A percentile compares a stretch with the other conserved stretches of the same genome.
Evolutionary conservation across 2,113 vertebrate species (phyloP).

Genomic region (Aleadryas rufinucha): DNA sequence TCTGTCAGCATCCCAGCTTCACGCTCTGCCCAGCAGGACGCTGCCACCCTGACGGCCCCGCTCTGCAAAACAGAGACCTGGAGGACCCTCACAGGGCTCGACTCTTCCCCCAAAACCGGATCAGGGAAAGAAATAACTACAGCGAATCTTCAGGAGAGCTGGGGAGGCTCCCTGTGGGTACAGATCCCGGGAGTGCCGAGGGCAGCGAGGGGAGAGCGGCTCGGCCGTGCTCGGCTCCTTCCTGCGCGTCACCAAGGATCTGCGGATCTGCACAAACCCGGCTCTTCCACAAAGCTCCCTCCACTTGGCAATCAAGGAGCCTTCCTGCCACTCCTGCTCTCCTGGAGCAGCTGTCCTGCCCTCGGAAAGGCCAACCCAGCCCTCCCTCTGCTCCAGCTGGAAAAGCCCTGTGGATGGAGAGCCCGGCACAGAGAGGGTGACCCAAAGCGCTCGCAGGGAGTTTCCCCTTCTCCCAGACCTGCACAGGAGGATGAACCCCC

Average conservation of each 20-base stretch:
- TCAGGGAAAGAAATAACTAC: background rate
- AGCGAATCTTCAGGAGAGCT: background rate
- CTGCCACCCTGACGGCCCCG: accelerated
- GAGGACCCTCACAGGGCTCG: accelerated
- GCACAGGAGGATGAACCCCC: background rate
- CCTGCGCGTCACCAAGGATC: background rate
- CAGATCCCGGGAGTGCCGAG: background rate
- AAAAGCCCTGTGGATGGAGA: accelerated
- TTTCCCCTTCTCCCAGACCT: accelerated
- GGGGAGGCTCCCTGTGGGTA: background rate
- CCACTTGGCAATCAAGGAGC: background rate
- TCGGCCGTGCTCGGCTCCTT: background rate
- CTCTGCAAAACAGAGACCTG: background rate
- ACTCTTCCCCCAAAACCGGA: background rate
- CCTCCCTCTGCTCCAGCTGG: background rate
- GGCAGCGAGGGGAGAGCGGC: background rate
- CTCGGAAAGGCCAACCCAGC: background rate
- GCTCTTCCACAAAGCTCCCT: background rate
- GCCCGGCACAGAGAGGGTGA: accelerated
- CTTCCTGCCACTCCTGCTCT: background rate
- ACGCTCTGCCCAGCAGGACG: background rate
- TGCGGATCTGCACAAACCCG: background rate
- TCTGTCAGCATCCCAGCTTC: background rate
- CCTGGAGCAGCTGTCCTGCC: background rate
- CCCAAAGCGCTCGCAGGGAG: accelerated